phyloP scores from a whole-genome alignment of 2,797 vertebrate genomes.

The Trachurus trachurus region DNA sequence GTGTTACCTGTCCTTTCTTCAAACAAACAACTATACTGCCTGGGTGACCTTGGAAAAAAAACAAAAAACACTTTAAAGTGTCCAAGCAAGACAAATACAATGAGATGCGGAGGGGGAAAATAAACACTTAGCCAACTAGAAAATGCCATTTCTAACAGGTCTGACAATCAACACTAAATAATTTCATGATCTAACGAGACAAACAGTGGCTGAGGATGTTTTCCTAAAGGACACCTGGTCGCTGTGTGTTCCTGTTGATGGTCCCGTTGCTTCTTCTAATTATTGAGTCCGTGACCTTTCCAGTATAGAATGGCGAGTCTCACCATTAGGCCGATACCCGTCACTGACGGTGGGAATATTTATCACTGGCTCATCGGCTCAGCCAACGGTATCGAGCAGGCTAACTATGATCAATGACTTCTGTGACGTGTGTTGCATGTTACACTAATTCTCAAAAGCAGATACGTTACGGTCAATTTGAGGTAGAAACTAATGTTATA shows the following conservation, averaged over 20 bases:
- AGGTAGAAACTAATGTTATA: conserved; percentile 3
- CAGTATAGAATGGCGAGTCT: conserved; percentile 29
- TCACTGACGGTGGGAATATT: conserved; percentile 41
- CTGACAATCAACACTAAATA: background rate
- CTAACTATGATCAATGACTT: conserved; percentile 33
- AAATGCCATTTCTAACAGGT: background rate
- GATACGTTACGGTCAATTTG: conserved; percentile 4
- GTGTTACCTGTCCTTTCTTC: background rate
- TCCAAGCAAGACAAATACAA: background rate
- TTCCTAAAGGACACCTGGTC: conserved; percentile 17
- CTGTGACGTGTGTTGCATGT: background rate
- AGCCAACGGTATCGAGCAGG: conserved; percentile 13
- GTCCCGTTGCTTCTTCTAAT: conserved; percentile 33
- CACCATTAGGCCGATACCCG: background rate
- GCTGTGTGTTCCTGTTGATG: conserved; percentile 14
- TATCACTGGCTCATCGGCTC: conserved; percentile 21
- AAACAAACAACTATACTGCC: background rate
- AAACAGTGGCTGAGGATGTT: conserved; percentile 11
- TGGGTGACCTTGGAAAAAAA: conserved; percentile 15
- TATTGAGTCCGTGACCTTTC: conserved; percentile 58
- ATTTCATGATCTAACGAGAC: conserved; percentile 10
- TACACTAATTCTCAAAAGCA: conserved; percentile 12
- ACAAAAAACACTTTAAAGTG: conserved; percentile 4
- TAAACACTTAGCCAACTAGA: background rate
- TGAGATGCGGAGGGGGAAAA: background rate